Evolutionary conservation across 2,888 invertebrate species (phyloP).

Genomic region (Eudemis profundana): DNA sequence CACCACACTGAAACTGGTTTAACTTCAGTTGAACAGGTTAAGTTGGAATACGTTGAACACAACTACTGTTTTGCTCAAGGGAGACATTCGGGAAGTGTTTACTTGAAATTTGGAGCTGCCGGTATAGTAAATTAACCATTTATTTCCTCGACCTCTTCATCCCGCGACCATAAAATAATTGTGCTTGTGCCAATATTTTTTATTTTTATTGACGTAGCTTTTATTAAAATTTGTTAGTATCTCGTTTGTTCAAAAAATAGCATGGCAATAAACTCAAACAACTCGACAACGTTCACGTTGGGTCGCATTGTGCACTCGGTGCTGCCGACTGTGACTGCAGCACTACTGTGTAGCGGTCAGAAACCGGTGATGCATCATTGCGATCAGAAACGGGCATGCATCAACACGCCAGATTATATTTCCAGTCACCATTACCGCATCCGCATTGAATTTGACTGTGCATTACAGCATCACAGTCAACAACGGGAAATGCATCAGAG

Average conservation of each 20-base stretch:
- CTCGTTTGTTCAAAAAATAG: too few species aligned
- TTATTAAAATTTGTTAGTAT: too few species aligned
- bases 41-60: slow-evolving; percentile 30
- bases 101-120: slow-evolving; percentile 86
- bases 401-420: slow-evolving; percentile 4
- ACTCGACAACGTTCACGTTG: slow-evolving; percentile 29
- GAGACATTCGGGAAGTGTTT: slow-evolving; percentile 86
- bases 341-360: slow-evolving; percentile 15
- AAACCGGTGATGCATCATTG: slow-evolving; percentile 10
- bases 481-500: too few species aligned
- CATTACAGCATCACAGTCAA: too few species aligned
- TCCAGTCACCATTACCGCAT: neutral
- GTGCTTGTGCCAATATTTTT: too few species aligned
- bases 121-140: slow-evolving; percentile 64
- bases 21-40: neutral
- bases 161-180: too few species aligned
- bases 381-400: too few species aligned
- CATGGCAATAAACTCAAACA: too few species aligned
- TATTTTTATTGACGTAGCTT: too few species aligned
- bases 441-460: too few species aligned
- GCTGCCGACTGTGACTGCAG: slow-evolving; percentile 9
- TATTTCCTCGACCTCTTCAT: too few species aligned
- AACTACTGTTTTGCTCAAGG: slow-evolving; percentile 59
- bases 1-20: neutral
- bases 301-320: slow-evolving; percentile 36